phyloP scores from a whole-genome alignment of 1,140 invertebrate species.

The Nylanderia fulva region DNA sequence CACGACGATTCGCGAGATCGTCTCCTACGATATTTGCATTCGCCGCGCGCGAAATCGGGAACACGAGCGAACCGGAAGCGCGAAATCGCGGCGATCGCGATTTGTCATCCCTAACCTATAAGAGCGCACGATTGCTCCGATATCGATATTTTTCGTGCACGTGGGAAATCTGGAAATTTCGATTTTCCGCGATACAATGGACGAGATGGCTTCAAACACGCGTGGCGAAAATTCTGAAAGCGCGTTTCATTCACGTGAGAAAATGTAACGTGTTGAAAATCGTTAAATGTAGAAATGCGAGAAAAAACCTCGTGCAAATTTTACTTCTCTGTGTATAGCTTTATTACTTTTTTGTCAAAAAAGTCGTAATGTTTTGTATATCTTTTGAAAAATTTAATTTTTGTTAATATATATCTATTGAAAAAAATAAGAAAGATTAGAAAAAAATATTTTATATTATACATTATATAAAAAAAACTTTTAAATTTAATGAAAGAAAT shows the following conservation, averaged over 20 bases:
- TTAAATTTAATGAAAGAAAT: no score
- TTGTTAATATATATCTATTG: neutral
- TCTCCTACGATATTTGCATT: neutral
- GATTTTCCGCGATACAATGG: neutral
- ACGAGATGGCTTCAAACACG: neutral
- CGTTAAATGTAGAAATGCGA: neutral
- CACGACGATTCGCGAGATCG: neutral
- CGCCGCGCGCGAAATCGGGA: neutral
- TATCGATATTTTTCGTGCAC: neutral
- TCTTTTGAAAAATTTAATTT: no score
- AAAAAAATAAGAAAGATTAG: neutral
- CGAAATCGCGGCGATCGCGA: neutral
- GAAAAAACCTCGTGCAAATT: neutral
- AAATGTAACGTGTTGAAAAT: neutral
- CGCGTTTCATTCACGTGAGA: neutral
- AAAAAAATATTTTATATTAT: neutral
- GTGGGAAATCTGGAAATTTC: neutral
- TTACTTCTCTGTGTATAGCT: neutral
- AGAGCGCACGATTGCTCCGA: neutral
- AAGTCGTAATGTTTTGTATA: no score
- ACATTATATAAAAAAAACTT: no score
- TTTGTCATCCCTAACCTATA: conserved; percentile 30
- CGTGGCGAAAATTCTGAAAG: neutral
- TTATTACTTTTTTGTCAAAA: neutral
- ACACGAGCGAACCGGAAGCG: neutral